These are phyloP conservation scores for Eulemur rubriventer DNA, from an alignment of 2,797 vertebrate species.

Conservation along the genomic window DNA sequence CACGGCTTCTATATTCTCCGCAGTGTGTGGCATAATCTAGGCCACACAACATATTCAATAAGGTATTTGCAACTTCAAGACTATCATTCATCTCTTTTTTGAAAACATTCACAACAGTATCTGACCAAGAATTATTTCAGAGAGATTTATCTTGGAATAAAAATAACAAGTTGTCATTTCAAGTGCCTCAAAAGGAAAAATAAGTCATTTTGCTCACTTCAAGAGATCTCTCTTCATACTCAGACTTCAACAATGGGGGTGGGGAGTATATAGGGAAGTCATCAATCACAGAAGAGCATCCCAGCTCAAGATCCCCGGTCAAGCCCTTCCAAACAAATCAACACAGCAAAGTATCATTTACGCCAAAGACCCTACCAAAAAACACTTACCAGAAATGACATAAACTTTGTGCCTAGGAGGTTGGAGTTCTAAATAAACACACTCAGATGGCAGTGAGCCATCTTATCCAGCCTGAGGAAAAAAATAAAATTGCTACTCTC, in stretches of 20 bases:
- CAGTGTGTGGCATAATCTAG: not conserved
- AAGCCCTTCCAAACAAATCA: constrained; percentile 37
- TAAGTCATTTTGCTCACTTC: not conserved
- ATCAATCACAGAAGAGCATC: not conserved
- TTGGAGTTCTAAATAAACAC: constrained; percentile 4
- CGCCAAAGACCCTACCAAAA: not conserved
- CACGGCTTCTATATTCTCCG: not conserved
- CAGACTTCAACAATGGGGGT: not conserved
- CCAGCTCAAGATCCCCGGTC: not conserved
- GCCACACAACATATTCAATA: not conserved
- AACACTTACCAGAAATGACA: constrained; percentile 44
- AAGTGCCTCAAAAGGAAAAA: constrained; percentile 31
- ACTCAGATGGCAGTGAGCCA: not conserved
- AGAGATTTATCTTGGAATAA: not conserved
- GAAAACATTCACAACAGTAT: not conserved
- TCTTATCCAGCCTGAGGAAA: not conserved
- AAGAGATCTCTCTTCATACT: not conserved
- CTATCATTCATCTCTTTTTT: not conserved
- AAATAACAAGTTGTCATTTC: constrained; percentile 25
- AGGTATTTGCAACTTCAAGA: constrained; percentile 36
- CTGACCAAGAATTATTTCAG: constrained; percentile 41
- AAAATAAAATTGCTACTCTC: constrained; percentile 5
- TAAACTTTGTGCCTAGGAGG: constrained; percentile 12
- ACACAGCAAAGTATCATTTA: not conserved
- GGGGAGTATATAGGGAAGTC: not conserved